A percentile compares a stretch with the other conserved stretches of the same genome.
These are phyloP conservation scores for Microplitis deprimator DNA, from an alignment of 2,888 invertebrate genomes.

Conservation along the genomic window DNA sequence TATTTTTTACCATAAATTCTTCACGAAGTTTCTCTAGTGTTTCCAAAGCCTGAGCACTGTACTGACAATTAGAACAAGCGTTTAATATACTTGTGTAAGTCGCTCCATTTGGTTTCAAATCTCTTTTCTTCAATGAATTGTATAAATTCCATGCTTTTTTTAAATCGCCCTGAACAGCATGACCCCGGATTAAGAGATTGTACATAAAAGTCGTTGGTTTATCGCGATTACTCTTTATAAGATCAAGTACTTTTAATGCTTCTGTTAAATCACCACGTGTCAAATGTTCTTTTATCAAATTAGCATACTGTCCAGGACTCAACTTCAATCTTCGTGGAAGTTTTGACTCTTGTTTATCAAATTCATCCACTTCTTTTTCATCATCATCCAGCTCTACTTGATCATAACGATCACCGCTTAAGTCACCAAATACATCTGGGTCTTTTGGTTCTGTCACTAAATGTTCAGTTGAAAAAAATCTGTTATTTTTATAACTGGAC, in stretches of 20 bases:
- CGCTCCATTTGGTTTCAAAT: constrained; percentile 78
- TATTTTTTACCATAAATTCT: constrained; percentile 79
- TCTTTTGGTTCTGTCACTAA: constrained; percentile 39
- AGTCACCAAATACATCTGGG: constrained; percentile 58
- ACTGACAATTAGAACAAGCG: constrained; percentile 87
- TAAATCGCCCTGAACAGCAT: constrained; percentile 87
- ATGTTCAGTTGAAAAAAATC: constrained; percentile 24
- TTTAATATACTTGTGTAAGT: constrained; percentile 91
- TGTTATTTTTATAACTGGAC: background rate
- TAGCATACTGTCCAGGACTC: constrained; percentile 78
- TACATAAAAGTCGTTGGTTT: constrained; percentile 86
- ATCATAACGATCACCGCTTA: constrained; percentile 55
- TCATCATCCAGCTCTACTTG: constrained; percentile 56
- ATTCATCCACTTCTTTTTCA: constrained; percentile 59
- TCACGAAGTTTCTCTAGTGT: constrained; percentile 79
- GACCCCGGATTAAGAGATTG: constrained; percentile 86
- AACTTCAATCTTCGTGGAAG: constrained; percentile 68
- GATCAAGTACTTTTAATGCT: constrained; percentile 86
- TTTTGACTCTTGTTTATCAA: constrained; percentile 51
- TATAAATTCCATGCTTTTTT: constrained; percentile 89
- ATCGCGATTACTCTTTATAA: constrained; percentile 84
- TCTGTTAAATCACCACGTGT: constrained; percentile 79
- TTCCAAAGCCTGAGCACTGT: constrained; percentile 77
- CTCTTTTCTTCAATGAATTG: constrained; percentile 85
- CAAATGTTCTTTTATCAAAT: constrained; percentile 80